These are phyloP conservation scores for Hydrotaea cyrtoneurina DNA, from an alignment of 2,888 invertebrate genomes.

Conservation along the genomic window DNA sequence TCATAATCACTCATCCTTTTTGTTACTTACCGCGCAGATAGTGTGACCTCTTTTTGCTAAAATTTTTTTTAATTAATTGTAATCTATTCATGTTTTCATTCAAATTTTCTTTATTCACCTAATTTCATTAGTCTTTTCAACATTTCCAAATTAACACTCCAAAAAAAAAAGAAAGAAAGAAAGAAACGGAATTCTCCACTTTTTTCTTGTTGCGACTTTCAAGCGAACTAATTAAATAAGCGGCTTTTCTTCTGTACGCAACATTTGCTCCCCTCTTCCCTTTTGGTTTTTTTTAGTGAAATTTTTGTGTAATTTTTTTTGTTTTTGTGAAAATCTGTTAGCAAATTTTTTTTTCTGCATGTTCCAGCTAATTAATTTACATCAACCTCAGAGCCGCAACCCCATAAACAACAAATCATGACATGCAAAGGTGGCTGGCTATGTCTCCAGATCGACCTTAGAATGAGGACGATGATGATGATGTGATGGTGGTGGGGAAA, in stretches of 20 bases:
- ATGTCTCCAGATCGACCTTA: background rate
- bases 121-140: background rate
- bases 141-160: background rate
- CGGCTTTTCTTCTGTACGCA: constrained; percentile 15
- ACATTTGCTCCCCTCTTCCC: background rate
- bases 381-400: constrained; percentile 8
- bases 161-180: background rate
- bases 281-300: background rate
- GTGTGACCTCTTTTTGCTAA: background rate
- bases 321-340: constrained; percentile 28
- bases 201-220: background rate
- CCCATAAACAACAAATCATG: background rate
- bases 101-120: background rate
- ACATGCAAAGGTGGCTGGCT: background rate
- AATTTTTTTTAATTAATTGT: background rate
- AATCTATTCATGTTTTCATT: constrained; percentile 25
- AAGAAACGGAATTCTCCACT: background rate
- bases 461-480: background rate
- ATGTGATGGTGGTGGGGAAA: constrained; percentile 12
- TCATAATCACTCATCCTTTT: too few relatives aligned
- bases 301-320: constrained; percentile 33
- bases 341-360: constrained; percentile 12
- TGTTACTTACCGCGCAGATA: too few relatives aligned
- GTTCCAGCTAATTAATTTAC: constrained; percentile 51
- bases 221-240: constrained; percentile 49